Base-by-base conservation (phyloP, 64 coral and sea anemone genomes). In the Catalaphyllia jardinei region DNA sequence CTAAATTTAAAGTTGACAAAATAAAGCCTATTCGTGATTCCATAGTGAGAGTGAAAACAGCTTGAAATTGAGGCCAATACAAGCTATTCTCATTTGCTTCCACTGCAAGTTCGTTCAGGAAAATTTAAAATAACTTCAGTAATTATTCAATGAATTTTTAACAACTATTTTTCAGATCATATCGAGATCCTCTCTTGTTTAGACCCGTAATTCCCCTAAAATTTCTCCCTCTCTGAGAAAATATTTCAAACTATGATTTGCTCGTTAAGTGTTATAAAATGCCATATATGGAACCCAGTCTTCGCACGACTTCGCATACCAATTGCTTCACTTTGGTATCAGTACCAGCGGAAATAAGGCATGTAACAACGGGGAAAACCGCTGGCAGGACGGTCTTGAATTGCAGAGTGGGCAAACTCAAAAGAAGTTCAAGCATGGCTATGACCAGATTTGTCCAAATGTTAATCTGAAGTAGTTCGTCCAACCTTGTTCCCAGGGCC, bases 361-460 rank as follows among this genome's bases (percentile, higher is more conserved):
- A 92, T 67, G 93, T 99, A 49, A 99, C 93, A 84, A 93, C 96
- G 39, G 96, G 89, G 75, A 95, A 99, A 20, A 99, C 91, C 82
- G 96, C 96, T 88, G 96, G 96, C 33, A 99, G 65, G 16, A 99
- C 94, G 12, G 96, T 90, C 72, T 99, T 99, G 80, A 99, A 99
- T 22, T 99, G 96, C 84, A 99, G 85, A 6, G 96, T 99, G 15
- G 96, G 96, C 16, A 99, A 92, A 31, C 78, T 88, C 7, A 99
- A 89, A 27, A 99, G 87, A 2, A 92, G 79, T 55, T 99, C 93
- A 17, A 99, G 28, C 96, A 99, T 99, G 12, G 90, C 88, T 28
- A 93, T 89, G 0, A 95, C 93, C 59, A 99, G 79, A 71, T 90
- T 87, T 33, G 96, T 99, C 96, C 96, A 99, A 67, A 95, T 93